phyloP scores from a whole-genome alignment of 2,888 invertebrate species.

The Pterobdella sp. region DNA sequence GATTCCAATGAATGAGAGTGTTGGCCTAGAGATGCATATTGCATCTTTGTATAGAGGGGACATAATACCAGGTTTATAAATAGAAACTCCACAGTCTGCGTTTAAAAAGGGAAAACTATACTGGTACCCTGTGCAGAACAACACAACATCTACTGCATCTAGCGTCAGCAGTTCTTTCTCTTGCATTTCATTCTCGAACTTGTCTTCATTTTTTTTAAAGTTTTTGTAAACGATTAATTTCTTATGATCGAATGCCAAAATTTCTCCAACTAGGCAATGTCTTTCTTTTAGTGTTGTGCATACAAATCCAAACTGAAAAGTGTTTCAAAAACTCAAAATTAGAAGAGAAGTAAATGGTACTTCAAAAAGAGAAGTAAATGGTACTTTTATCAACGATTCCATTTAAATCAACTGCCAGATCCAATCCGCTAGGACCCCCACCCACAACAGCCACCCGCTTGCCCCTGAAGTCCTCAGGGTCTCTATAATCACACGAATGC shows the following conservation, averaged over 20 bases:
- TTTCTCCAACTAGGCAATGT: no score
- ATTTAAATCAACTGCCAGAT: slow-evolving; percentile 55
- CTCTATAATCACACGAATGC: slow-evolving; percentile 64
- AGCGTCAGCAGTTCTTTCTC: not conserved
- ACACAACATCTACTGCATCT: not conserved
- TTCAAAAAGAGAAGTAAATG: no score
- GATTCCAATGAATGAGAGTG: slow-evolving; percentile 12
- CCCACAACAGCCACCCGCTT: slow-evolving; percentile 70
- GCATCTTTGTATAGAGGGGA: slow-evolving; percentile 19
- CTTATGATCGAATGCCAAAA: no score
- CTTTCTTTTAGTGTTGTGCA: no score
- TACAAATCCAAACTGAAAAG: no score
- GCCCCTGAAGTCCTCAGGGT: slow-evolving; percentile 62
- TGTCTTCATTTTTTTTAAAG: not conserved
- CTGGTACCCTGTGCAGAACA: slow-evolving; percentile 21
- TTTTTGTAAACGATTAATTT: no score
- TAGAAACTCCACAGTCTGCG: slow-evolving; percentile 23
- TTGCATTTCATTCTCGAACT: not conserved
- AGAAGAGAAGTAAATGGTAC: no score
- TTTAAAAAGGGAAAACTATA: slow-evolving; percentile 20
- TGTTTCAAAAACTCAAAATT: no score
- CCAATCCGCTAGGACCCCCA: slow-evolving; percentile 76
- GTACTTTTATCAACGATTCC: slow-evolving; percentile 6
- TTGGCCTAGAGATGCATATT: slow-evolving; percentile 5
- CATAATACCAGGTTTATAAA: not conserved